Evolutionary conservation across 2,113 vertebrate species (phyloP), one percentile per base, ranked within the genome.

Genomic region (Otus sunia): DNA sequence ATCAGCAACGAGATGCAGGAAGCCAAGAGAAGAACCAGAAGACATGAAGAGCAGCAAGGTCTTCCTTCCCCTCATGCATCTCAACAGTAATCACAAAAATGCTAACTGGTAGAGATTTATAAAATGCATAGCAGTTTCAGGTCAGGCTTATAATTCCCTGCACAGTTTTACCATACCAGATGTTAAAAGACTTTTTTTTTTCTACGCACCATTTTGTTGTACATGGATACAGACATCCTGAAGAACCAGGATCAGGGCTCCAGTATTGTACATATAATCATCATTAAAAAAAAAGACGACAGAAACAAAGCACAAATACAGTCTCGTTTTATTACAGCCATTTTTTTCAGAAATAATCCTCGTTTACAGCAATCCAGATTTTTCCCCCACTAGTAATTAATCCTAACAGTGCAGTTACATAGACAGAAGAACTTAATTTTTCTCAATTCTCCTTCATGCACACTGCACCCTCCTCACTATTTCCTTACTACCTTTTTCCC

Each of bases 81-180:
- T 60, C 45, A 29, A 67, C 8, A 87, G 17, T 22, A n/a, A 67
- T 22, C 71, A 73, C 41, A 32, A 25, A 75, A 84, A 45, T 2
- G 7, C 20, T 34, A 87, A 53, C 25, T 23, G 56, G 25, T 1
- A 74, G 32, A 30, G 19, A 58, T n/a, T 26, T 67, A 52, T 30
- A 23, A 69, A 86, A 88, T 9, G 11, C 66, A 49, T 2, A 16
- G 34, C 36, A 76, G 53, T 39, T 23, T 43, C 75, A 58, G 26
- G 39, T 64, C 74, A 87, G 37, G 37, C 26, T 68, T 47, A 1
- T 19, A 81, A 73, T 3, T 22, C 11, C 9, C 39, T 43, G 49
- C 0, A 1, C 25, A 64, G 49, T 62, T 73, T 60, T 34, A 79
- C 30, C 2, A 0, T 5, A 50, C 15, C 60, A 77, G 53, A 39